Evolutionary conservation across 2,113 vertebrate genomes (phyloP).

Genomic region (Alligator mississippiensis): DNA sequence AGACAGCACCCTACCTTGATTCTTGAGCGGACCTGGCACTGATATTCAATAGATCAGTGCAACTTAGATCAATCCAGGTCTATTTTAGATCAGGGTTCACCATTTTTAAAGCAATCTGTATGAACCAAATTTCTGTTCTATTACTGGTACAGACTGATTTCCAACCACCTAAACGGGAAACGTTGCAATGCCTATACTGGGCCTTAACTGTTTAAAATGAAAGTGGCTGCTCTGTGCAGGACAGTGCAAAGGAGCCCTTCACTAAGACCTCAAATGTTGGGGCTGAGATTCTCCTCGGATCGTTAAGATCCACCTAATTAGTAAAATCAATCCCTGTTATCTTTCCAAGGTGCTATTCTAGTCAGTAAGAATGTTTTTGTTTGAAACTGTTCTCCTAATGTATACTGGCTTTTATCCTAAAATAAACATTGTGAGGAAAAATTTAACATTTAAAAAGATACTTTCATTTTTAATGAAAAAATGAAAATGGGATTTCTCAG

Average conservation of each 20-base stretch:
- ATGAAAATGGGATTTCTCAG: neutral
- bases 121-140: too few relatives aligned
- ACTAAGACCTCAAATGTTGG: neutral
- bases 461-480: neutral
- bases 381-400: neutral
- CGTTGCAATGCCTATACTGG: too few relatives aligned
- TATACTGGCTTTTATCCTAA: neutral
- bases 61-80: too few relatives aligned
- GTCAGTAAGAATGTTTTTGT: neutral
- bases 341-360: neutral
- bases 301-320: too few relatives aligned
- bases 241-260: neutral
- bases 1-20: too few relatives aligned
- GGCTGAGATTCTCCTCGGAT: neutral
- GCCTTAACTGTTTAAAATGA: too few relatives aligned
- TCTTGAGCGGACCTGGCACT: too few relatives aligned
- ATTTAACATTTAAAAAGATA: neutral
- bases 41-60: too few relatives aligned
- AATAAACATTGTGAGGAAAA: neutral
- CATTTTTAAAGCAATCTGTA: too few relatives aligned
- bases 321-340: neutral
- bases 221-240: neutral
- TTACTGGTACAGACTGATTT: too few relatives aligned
- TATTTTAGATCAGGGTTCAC: too few relatives aligned
- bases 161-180: too few relatives aligned